Percentiles rank a stretch among this genome's conserved stretches.
Evolutionary conservation across 2,797 vertebrate species (phyloP).

Genomic region (Catamblyrhynchus diadema): DNA sequence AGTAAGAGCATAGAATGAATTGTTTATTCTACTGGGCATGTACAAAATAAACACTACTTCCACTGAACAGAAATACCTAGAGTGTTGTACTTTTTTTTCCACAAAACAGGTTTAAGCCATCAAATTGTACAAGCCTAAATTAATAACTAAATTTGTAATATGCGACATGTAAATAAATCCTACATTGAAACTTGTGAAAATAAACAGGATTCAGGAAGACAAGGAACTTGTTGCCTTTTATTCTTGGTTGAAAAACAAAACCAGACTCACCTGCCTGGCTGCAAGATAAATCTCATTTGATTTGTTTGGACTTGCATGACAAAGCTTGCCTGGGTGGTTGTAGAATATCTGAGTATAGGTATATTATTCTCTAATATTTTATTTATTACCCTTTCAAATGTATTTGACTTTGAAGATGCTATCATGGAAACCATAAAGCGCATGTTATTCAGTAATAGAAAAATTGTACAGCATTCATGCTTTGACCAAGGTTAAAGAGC

Average conservation of each 20-base stretch:
- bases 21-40: neutral
- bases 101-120: neutral
- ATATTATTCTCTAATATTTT: neutral
- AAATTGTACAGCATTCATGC: neutral
- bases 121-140: neutral
- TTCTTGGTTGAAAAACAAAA: neutral
- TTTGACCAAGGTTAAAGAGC: neutral
- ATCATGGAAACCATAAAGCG: neutral
- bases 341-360: neutral
- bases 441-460: conserved; percentile 1
- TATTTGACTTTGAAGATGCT: conserved; percentile 20
- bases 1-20: neutral
- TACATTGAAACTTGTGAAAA: neutral
- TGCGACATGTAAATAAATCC: neutral
- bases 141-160: neutral
- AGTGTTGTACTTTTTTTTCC: neutral
- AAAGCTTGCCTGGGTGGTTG: neutral
- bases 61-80: neutral
- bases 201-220: neutral
- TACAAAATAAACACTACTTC: neutral
- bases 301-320: neutral
- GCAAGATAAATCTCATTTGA: neutral
- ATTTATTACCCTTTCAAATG: neutral
- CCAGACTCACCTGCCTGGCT: neutral
- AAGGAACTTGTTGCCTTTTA: neutral